A percentile compares a stretch with the other conserved stretches of the same genome.
Evolutionary conservation across 2,797 vertebrate species (phyloP).

Genomic region (Sebastes elongatus): DNA sequence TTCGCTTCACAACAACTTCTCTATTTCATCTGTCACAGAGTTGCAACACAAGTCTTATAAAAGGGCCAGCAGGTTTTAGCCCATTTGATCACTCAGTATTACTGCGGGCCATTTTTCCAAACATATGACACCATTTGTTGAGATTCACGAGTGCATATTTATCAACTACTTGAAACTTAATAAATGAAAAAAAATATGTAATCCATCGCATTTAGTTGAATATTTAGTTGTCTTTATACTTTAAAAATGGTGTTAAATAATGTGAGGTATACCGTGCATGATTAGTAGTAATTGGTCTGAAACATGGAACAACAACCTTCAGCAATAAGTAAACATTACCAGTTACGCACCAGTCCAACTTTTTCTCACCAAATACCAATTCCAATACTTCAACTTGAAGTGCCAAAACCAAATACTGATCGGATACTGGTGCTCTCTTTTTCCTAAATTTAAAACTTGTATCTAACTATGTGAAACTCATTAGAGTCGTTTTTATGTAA

Average conservation of each 20-base stretch:
- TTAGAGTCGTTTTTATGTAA: neutral
- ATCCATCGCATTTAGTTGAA: neutral
- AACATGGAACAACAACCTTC: neutral
- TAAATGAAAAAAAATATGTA: neutral
- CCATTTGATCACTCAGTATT: neutral
- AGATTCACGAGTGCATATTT: neutral
- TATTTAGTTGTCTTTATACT: neutral
- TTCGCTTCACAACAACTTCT: slow-evolving; percentile 1
- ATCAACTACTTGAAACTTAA: neutral
- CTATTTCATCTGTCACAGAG: neutral
- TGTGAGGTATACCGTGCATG: neutral
- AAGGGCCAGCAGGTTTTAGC: neutral
- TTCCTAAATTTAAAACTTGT: neutral
- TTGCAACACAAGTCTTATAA: neutral
- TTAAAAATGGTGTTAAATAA: neutral
- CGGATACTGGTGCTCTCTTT: neutral
- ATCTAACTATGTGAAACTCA: neutral
- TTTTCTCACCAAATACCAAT: neutral
- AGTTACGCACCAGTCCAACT: neutral
- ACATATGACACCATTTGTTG: neutral
- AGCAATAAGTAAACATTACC: neutral
- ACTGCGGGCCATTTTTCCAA: neutral
- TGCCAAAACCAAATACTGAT: neutral
- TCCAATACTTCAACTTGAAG: neutral
- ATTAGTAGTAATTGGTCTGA: neutral